phyloP scores from a whole-genome alignment of 2,797 vertebrate genomes.

The Neostethus bicornis region DNA sequence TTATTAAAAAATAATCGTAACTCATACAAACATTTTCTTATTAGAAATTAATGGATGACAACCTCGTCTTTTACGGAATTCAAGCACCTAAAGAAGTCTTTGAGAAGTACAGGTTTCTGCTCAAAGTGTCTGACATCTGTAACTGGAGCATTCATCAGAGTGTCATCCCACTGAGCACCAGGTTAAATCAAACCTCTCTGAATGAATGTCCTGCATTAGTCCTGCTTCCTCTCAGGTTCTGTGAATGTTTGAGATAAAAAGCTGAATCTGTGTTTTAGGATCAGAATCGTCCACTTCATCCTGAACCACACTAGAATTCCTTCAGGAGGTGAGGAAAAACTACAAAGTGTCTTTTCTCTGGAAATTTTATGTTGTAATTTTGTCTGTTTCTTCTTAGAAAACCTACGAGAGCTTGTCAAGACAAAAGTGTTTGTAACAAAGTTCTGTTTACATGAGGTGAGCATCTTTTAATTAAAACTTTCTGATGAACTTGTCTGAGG shows the following conservation, averaged over 20 bases:
- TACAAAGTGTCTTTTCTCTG: too few species aligned
- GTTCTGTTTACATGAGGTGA: slow-evolving; percentile 90
- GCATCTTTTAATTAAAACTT: neutral
- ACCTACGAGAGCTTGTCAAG: slow-evolving; percentile 78
- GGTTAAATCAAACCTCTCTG: slow-evolving; percentile 54
- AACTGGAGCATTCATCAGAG: slow-evolving; percentile 79
- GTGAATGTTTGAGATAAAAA: too few species aligned
- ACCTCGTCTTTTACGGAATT: slow-evolving; percentile 86
- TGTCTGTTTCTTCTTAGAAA: slow-evolving; percentile 80
- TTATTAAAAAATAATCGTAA: neutral
- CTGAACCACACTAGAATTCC: slow-evolving; percentile 71
- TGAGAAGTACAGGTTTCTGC: slow-evolving; percentile 82
- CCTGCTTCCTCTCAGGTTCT: too few species aligned
- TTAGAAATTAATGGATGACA: slow-evolving; percentile 73
- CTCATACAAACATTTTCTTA: neutral
- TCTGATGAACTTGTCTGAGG: too few species aligned
- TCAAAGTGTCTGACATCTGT: slow-evolving; percentile 81
- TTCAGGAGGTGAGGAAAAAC: slow-evolving; percentile 65
- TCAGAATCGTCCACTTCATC: slow-evolving; percentile 88
- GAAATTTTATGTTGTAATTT: too few species aligned
- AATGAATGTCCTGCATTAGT: too few species aligned
- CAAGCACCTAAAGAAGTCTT: slow-evolving; percentile 81
- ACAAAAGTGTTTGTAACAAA: slow-evolving; percentile 83
- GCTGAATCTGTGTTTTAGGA: slow-evolving; percentile 83
- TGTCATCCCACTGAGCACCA: slow-evolving; percentile 71